Base-by-base conservation (phyloP, 2,797 vertebrate genomes). In the Adelosebastes latens region DNA sequence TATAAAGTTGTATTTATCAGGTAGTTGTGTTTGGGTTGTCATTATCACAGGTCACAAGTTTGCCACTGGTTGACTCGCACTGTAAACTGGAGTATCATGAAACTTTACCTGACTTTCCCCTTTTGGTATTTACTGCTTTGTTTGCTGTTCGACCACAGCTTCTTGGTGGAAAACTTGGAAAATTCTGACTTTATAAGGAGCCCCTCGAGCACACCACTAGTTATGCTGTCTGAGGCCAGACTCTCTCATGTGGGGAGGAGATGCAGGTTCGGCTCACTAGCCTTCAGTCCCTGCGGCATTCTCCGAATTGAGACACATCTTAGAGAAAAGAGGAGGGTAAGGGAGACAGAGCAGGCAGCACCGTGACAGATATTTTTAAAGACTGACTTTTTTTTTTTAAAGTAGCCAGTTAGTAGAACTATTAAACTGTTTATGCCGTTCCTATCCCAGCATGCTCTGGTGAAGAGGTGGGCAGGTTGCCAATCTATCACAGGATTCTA, bases 311-410 rank as follows among this genome's bases (percentile, higher is more conserved):
- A 82, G 42, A 34, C 58, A 42, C 58, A 64, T 46, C 20, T 29
- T 8, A 16, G 22, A 71, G 36, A 56, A 80, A 59, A 34, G 9
- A 16, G 29, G 34, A 61, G 49, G 25, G 29, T 25, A 62, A 68
- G 32, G 34, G 34, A 66, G 49, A 74, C 52, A 68, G 14, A 27
- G 62, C 56, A 67, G 31, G 2, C 79, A 72, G 52, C 4, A 67
- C 46, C 24, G 22, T 34, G n/a, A 81, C 29, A 34, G 49, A 72
- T 78, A 7, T 61, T 73, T 84, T 74, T 49, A 49, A 59, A 29
- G 46, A 75, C 5, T 16, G 16, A 66, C 65, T 42, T 42, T 74
- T 83, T 75, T 77, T 18, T 65, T 46, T 46, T 20, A 49, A 59
- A 29, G 46, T 56, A 32, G 29, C 18, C 62, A 61, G 5, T 63